Conservation (phyloP, 2,888 invertebrate species). For the Pelosia muscerda region DNA sequence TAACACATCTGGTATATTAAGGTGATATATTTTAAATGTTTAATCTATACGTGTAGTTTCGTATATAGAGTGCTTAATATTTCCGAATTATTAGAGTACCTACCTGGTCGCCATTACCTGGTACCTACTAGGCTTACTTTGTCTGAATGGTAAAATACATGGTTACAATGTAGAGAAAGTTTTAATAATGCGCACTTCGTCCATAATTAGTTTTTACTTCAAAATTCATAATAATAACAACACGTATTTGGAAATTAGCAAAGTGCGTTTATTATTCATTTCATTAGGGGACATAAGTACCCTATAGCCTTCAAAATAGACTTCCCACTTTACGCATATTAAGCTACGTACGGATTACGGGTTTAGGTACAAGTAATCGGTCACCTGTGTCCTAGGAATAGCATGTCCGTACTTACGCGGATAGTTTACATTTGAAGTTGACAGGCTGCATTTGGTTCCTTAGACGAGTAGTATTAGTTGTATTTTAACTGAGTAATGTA, state of each 20-base stretch:
- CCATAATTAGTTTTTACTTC: background rate
- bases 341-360: too few species aligned
- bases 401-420: too few species aligned
- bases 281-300: background rate
- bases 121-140: background rate
- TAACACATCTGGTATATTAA: constrained; percentile 38
- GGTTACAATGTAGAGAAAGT: too few species aligned
- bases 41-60: background rate
- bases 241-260: background rate
- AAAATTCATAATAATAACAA: background rate
- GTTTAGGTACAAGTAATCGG: too few species aligned
- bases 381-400: too few species aligned
- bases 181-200: background rate
- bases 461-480: too few species aligned
- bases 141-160: background rate
- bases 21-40: constrained; percentile 19
- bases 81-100: too few species aligned
- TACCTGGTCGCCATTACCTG: too few species aligned
- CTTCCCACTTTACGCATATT: too few species aligned
- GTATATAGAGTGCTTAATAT: background rate
- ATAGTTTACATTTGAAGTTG: background rate
- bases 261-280: background rate
- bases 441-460: background rate
- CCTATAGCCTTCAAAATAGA: too few species aligned
- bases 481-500: background rate